These are phyloP conservation scores for Antrozous pallidus DNA, from an alignment of 2,797 vertebrate genomes.

Conservation along the genomic window DNA sequence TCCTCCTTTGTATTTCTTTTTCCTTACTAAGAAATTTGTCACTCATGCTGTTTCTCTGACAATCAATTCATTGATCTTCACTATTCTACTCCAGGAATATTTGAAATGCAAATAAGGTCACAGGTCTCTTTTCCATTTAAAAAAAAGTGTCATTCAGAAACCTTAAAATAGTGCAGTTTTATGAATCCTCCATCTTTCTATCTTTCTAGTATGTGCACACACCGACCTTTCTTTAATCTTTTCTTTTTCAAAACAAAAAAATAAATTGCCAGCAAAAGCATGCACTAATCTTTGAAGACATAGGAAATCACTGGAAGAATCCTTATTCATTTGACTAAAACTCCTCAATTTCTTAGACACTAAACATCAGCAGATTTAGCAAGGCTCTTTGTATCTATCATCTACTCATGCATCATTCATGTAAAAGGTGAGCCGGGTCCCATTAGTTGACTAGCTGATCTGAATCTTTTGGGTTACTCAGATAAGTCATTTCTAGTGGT, in stretches of 20 bases:
- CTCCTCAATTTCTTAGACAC: slow-evolving; percentile 66
- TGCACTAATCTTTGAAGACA: slow-evolving; percentile 41
- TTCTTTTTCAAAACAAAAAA: slow-evolving; percentile 54
- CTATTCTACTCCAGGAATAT: slow-evolving; percentile 66
- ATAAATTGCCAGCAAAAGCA: slow-evolving; percentile 45
- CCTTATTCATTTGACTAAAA: slow-evolving; percentile 63
- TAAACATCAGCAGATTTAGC: slow-evolving; percentile 60
- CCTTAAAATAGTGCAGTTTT: slow-evolving; percentile 49
- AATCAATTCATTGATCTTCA: slow-evolving; percentile 78
- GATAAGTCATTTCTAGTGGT: slow-evolving; percentile 69
- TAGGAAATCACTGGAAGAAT: slow-evolving; percentile 55
- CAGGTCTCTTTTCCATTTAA: slow-evolving; percentile 72
- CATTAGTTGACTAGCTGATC: slow-evolving; percentile 75
- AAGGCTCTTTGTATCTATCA: slow-evolving; percentile 67
- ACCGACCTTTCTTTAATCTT: slow-evolving; percentile 31
- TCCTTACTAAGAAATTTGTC: slow-evolving; percentile 70
- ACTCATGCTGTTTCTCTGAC: slow-evolving; percentile 72
- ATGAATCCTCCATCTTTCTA: slow-evolving; percentile 58
- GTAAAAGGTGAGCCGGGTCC: slow-evolving; percentile 69
- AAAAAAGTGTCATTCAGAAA: slow-evolving; percentile 58
- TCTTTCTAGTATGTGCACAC: slow-evolving; percentile 35
- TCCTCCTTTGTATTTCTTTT: slow-evolving; percentile 54
- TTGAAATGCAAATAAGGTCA: slow-evolving; percentile 78
- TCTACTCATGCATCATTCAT: slow-evolving; percentile 73
- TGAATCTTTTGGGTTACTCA: slow-evolving; percentile 72